Evolutionary conservation across 1,140 invertebrate genomes (phyloP).

Genomic region (Drosophila quadrilineata): DNA sequence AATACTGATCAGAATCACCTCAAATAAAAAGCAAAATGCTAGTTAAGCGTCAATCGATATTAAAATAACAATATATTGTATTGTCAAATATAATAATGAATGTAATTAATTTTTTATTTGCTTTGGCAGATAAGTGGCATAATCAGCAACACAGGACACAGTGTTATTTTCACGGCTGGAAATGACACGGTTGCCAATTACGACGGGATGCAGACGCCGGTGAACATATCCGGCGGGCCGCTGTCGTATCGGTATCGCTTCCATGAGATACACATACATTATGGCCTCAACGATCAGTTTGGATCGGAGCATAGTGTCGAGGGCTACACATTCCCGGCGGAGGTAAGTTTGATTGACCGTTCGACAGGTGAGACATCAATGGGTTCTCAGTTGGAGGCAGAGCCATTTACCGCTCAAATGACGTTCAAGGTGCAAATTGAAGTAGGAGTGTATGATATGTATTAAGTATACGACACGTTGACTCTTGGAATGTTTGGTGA

Average conservation of each 20-base stretch:
- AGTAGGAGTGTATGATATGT: too few relatives aligned
- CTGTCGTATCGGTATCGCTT: conserved; percentile 97
- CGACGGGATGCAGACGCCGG: conserved; percentile 85
- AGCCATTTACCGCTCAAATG: too few relatives aligned
- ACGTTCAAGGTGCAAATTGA: too few relatives aligned
- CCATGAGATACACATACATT: conserved; percentile 94
- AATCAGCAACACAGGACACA: conserved; percentile 95
- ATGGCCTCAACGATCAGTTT: conserved; percentile 91
- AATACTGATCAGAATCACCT: too few relatives aligned
- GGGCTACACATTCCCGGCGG: conserved; percentile 94
- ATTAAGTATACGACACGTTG: conserved; percentile 45
- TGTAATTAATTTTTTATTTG: neutral
- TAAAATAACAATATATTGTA: too few relatives aligned
- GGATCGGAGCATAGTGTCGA: conserved; percentile 96
- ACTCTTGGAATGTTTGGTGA: conserved; percentile 36
- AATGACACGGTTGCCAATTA: conserved; percentile 85
- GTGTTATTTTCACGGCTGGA: conserved; percentile 95
- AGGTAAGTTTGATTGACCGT: conserved; percentile 85
- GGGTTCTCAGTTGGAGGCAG: too few relatives aligned
- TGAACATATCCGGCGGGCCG: conserved; percentile 96
- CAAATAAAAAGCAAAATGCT: too few relatives aligned
- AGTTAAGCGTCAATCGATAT: too few relatives aligned
- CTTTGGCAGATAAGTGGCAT: conserved; percentile 89
- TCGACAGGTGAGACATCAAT: neutral
- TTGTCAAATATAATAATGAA: too few relatives aligned